phyloP scores from a whole-genome alignment of 2,888 invertebrate genomes.

The Drosophila affinis region DNA sequence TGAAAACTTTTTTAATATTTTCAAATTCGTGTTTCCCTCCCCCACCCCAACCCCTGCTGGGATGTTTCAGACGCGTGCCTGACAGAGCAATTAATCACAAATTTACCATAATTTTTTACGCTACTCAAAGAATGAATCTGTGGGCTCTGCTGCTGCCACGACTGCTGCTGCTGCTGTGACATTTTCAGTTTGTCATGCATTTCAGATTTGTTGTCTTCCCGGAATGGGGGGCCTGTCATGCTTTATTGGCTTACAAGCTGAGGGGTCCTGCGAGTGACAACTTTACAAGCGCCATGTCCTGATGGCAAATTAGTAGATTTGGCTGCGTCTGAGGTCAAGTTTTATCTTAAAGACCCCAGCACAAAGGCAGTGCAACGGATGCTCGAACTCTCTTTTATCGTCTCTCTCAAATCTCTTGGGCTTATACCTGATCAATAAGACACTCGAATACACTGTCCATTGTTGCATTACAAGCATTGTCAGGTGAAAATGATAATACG shows the following conservation, averaged over 20 bases:
- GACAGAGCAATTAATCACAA: conserved; percentile 77
- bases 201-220: conserved; percentile 47
- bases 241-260: conserved; percentile 44
- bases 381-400: too few species aligned
- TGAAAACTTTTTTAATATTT: conserved; percentile 80
- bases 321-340: not conserved
- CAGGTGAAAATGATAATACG: not conserved
- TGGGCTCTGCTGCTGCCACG: conserved; percentile 20
- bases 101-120: conserved; percentile 68
- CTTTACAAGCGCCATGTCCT: conserved; percentile 22
- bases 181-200: conserved; percentile 54
- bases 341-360: not conserved
- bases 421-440: too few species aligned
- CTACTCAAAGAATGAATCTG: conserved; percentile 61
- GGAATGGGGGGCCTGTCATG: conserved; percentile 12
- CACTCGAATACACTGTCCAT: too few species aligned
- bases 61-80: conserved; percentile 44
- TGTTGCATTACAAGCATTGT: too few species aligned
- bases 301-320: conserved; percentile 1
- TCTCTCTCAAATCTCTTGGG: too few species aligned
- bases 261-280: conserved; percentile 45
- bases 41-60: not conserved
- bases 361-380: too few species aligned
- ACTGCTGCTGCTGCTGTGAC: conserved; percentile 4
- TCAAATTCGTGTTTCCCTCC: conserved; percentile 63